phyloP scores from a whole-genome alignment of 2,888 invertebrate species.

The Elysia crispata region DNA sequence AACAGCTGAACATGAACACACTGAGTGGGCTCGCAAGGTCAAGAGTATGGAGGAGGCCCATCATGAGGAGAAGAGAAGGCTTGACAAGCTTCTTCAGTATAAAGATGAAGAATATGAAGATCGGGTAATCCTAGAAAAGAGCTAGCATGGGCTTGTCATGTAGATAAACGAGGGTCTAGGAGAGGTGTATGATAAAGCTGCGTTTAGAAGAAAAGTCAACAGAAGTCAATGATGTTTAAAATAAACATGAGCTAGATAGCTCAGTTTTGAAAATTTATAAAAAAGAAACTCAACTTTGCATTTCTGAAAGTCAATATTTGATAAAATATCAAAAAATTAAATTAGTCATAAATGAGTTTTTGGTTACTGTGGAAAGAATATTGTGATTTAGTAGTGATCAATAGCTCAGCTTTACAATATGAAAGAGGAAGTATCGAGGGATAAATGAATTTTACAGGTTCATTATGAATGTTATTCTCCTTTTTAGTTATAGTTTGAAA shows the following conservation, averaged over 20 bases:
- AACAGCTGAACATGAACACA: conserved; percentile 58
- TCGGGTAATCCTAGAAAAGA: conserved; percentile 55
- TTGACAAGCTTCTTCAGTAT: conserved; percentile 59
- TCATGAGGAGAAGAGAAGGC: conserved; percentile 53
- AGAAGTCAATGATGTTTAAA: no score
- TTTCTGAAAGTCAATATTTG: background rate
- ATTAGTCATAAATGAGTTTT: background rate
- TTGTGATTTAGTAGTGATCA: background rate
- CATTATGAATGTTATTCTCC: no score
- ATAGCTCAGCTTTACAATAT: no score
- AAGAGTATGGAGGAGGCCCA: conserved; percentile 58
- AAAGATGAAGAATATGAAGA: conserved; percentile 62
- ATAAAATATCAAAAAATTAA: background rate
- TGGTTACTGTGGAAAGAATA: no score
- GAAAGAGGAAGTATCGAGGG: no score
- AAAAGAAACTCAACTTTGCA: no score
- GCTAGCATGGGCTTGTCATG: background rate
- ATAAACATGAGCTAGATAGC: no score
- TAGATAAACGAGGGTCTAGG: background rate
- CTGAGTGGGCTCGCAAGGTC: conserved; percentile 59
- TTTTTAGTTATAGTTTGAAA: no score
- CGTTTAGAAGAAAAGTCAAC: no score
- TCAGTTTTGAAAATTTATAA: no score
- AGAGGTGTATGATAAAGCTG: no score
- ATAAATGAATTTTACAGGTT: no score